Conservation (phyloP, 2,888 invertebrate species). For the Rhabditophanes sp. region DNA sequence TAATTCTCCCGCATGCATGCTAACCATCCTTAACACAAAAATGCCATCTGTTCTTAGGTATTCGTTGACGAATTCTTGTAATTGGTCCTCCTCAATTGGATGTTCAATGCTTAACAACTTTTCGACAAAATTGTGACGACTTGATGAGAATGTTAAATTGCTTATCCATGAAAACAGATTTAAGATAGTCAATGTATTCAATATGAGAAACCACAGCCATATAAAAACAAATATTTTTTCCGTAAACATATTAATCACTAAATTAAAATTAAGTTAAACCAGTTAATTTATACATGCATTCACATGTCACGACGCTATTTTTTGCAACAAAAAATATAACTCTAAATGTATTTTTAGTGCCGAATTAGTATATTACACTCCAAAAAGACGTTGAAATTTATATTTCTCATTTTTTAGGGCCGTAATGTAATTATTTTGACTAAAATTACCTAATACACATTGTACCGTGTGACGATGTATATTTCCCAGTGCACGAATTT, state of each 20-base stretch:
- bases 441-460: no score
- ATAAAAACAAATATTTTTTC: conserved; percentile 44
- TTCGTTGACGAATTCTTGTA: conserved; percentile 27
- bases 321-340: no score
- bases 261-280: no score
- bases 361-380: no score
- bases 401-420: no score
- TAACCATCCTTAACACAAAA: conserved; percentile 18
- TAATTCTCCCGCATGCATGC: no score
- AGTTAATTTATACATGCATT: no score
- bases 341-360: no score
- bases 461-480: conserved; percentile 39
- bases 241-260: conserved; percentile 41
- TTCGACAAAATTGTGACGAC: conserved; percentile 21
- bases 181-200: conserved; percentile 30
- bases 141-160: conserved; percentile 25
- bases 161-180: conserved; percentile 42
- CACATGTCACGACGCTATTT: no score
- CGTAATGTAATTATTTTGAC: no score
- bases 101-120: conserved; percentile 15
- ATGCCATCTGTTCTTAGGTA: conserved; percentile 42
- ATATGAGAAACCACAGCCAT: conserved; percentile 44
- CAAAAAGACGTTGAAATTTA: no score
- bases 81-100: conserved; percentile 10
- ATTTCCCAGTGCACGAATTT: conserved; percentile 44